These are phyloP conservation scores for Megalops atlanticus DNA, from an alignment of 2,113 vertebrate species.

Conservation along the genomic window DNA sequence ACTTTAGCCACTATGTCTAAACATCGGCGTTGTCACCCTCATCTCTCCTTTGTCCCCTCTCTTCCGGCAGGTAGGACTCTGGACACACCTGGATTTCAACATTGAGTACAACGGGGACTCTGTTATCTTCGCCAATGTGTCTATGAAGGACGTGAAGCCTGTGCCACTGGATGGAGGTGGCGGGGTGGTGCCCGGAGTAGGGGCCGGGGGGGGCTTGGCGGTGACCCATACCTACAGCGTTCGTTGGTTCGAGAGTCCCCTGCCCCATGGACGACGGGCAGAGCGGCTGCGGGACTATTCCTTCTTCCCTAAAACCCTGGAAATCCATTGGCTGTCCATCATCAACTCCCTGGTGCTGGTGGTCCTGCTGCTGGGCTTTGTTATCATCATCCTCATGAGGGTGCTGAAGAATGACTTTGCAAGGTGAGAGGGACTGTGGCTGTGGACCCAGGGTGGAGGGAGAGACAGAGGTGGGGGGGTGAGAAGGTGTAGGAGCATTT, in stretches of 20 bases:
- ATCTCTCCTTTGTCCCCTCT: neutral
- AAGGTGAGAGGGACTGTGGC: slow-evolving; percentile 54
- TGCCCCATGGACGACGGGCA: slow-evolving; percentile 66
- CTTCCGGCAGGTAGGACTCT: slow-evolving; percentile 76
- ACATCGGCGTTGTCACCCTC: neutral
- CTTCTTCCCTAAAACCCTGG: slow-evolving; percentile 87
- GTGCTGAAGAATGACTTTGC: slow-evolving; percentile 89
- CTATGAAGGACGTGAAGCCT: slow-evolving; percentile 84
- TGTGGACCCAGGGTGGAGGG: neutral
- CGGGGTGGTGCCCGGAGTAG: slow-evolving; percentile 50
- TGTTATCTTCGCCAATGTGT: slow-evolving; percentile 86
- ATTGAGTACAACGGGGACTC: slow-evolving; percentile 83
- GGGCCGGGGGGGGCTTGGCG: slow-evolving; percentile 55
- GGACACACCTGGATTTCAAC: slow-evolving; percentile 88
- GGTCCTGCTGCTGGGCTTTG: slow-evolving; percentile 86
- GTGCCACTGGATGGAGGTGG: slow-evolving; percentile 80
- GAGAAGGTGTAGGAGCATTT: neutral
- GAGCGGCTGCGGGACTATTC: slow-evolving; percentile 79
- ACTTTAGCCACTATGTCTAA: neutral
- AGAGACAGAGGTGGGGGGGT: neutral
- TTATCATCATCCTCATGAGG: slow-evolving; percentile 91
- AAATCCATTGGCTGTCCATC: slow-evolving; percentile 92
- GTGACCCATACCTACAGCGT: slow-evolving; percentile 86
- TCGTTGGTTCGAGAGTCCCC: slow-evolving; percentile 79
- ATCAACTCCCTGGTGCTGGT: slow-evolving; percentile 92